Base-by-base conservation (phyloP, 2,888 invertebrate genomes). In the Drosophila tripunctata region DNA sequence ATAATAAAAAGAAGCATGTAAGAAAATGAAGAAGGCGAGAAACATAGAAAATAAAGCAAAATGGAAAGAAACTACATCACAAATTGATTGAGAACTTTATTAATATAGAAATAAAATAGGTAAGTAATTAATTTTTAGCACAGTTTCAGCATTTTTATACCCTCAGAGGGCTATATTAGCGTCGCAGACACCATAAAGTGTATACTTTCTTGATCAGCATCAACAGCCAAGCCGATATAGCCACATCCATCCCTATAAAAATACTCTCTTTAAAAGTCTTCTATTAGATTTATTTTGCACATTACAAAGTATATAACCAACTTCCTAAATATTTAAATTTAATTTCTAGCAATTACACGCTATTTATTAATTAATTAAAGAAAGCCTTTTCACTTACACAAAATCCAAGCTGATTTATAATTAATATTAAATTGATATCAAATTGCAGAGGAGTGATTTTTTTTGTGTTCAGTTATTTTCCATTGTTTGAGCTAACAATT, bases 1-100 rank as follows among this genome's bases (percentile, higher is more conserved):
- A 31, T 19, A 12, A 19, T n/a, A 15, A 30, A 12, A 41, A 24
- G 17, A 50, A n/a, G 12, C 51, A 66, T 56, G 48, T 57, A 55
- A 5, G 17, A 43, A 43, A 52, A 31, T 30, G 41, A 38, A 57
- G 44, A 57, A 24, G 50, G 19, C 14, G 6, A 40, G 4, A 63
- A 63, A 79, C 65, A 69, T 22, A 7, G 22, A 27, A 43, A 43
- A 43, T 43, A 78, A 78, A 78, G 63, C 57, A 60, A 71, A 31
- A 27, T 48, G 36, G n/a, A 61, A 62, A 45, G 57, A 56, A 55
- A 47, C 41, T 14, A 40, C 10, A 65, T n/a, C n/a, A n/a, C 2
- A 24, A 47, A 33, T 7, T 4, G 17, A 24, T 24, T 10, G 15
- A n/a, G n/a, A n/a, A n/a, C n/a, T n/a, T n/a, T n/a, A n/a, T n/a